Percentiles rank a stretch among this genome's conserved stretches.
These are phyloP conservation scores for Cataglyphis altisquamis DNA, from an alignment of 2,888 invertebrate species.

Conservation along the genomic window DNA sequence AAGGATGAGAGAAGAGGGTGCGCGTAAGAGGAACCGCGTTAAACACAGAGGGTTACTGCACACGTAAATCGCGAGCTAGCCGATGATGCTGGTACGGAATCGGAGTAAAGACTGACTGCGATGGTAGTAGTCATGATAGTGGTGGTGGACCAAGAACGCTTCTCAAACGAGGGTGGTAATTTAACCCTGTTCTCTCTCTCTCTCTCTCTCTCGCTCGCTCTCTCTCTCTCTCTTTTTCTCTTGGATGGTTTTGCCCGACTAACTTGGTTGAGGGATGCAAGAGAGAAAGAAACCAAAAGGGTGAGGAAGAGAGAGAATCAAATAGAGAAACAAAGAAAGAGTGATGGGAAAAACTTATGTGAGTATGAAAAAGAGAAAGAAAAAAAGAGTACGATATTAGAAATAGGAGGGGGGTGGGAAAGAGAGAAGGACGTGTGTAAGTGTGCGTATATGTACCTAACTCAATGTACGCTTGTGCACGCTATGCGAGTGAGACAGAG, in stretches of 20 bases:
- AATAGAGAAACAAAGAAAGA: constrained; percentile 22
- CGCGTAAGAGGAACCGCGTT: constrained; percentile 27
- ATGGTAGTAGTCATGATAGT: constrained; percentile 29
- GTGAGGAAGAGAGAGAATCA: neutral
- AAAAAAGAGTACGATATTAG: constrained; percentile 34
- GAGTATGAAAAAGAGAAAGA: neutral
- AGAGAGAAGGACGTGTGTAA: constrained; percentile 20
- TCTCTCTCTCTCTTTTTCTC: neutral
- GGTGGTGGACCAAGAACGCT: constrained; percentile 23
- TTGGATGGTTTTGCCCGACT: constrained; percentile 6
- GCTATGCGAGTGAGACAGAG: neutral
- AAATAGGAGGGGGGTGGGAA: constrained; percentile 43
- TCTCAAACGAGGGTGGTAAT: constrained; percentile 30
- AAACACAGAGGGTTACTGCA: constrained; percentile 36
- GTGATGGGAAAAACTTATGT: neutral
- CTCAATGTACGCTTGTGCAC: constrained; percentile 2
- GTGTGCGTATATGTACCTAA: neutral
- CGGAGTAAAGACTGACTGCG: constrained; percentile 37
- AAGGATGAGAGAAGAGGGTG: neutral
- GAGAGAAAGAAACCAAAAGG: constrained; percentile 6
- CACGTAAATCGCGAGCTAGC: constrained; percentile 44
- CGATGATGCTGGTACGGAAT: constrained; percentile 39
- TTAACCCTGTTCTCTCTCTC: constrained; percentile 17
- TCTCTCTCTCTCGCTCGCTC: no score
- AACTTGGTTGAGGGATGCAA: constrained; percentile 34